Evolutionary conservation across 2,888 invertebrate genomes (phyloP).

Genomic region (Yponomeuta sedellus): DNA sequence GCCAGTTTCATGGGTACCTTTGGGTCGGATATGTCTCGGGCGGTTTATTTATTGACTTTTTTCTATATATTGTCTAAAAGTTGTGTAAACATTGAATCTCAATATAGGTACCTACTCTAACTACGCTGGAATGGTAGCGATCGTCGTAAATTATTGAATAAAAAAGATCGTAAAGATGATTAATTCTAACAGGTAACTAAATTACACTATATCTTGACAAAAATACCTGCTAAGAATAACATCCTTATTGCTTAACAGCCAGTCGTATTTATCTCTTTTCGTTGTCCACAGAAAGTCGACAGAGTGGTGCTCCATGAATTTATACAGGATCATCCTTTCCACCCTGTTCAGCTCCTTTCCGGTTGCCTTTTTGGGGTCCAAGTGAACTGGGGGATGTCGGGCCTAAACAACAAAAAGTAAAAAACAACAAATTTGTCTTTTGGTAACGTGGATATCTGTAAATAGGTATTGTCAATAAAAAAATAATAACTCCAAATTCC

Average conservation of each 20-base stretch:
- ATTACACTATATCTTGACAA: no score
- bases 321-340: slow-evolving; percentile 82
- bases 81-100: no score
- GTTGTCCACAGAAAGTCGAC: slow-evolving; percentile 95
- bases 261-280: slow-evolving; percentile 87
- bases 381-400: slow-evolving; percentile 51
- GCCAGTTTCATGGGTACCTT: no score
- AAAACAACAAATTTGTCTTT: not conserved
- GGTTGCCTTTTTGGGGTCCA: slow-evolving; percentile 60
- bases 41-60: no score
- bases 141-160: no score
- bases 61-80: no score
- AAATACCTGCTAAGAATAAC: slow-evolving; percentile 68
- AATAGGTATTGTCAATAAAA: no score
- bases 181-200: not conserved
- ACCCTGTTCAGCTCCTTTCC: slow-evolving; percentile 77
- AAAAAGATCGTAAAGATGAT: not conserved
- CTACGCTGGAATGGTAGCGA: no score
- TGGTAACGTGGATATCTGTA: not conserved
- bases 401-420: slow-evolving; percentile 37
- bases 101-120: no score
- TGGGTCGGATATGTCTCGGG: no score
- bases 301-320: slow-evolving; percentile 86
- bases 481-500: not conserved
- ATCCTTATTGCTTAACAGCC: slow-evolving; percentile 76